Conservation (phyloP, 2,797 vertebrate species). For the Petrocephalus sullivani region DNA sequence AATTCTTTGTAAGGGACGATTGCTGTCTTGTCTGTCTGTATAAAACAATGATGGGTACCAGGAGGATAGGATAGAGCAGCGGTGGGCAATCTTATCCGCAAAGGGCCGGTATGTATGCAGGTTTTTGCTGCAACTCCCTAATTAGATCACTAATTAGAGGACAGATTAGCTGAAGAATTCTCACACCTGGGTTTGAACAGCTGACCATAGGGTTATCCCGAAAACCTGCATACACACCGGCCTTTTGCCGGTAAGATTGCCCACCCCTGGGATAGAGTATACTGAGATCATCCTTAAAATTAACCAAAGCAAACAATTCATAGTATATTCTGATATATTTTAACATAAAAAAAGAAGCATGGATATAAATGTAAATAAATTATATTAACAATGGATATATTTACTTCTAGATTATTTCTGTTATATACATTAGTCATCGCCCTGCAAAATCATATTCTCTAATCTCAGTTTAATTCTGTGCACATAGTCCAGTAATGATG, state of each 20-base stretch:
- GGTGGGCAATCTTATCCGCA: too few species aligned
- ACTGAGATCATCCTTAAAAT: neutral
- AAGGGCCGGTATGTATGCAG: too few species aligned
- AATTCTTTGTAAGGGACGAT: neutral
- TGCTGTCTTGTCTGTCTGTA: neutral
- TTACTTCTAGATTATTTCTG: neutral
- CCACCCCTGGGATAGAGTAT: neutral
- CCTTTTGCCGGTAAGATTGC: too few species aligned
- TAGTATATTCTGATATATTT: neutral
- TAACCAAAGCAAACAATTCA: neutral
- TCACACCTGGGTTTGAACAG: too few species aligned
- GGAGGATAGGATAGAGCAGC: neutral
- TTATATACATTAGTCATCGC: neutral
- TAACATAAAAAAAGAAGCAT: neutral
- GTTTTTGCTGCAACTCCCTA: too few species aligned
- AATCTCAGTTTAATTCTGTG: neutral
- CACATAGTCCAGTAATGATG: neutral
- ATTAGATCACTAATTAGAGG: too few species aligned
- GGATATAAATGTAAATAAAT: neutral
- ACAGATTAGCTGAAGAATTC: too few species aligned
- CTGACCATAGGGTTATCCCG: too few species aligned
- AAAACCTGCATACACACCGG: too few species aligned
- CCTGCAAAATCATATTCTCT: neutral
- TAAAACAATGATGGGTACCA: neutral
- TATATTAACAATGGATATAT: neutral